A percentile compares a stretch with the other conserved stretches of the same genome.
Evolutionary conservation across 2,888 invertebrate genomes (phyloP).

Genomic region (Cheilosia grossa): DNA sequence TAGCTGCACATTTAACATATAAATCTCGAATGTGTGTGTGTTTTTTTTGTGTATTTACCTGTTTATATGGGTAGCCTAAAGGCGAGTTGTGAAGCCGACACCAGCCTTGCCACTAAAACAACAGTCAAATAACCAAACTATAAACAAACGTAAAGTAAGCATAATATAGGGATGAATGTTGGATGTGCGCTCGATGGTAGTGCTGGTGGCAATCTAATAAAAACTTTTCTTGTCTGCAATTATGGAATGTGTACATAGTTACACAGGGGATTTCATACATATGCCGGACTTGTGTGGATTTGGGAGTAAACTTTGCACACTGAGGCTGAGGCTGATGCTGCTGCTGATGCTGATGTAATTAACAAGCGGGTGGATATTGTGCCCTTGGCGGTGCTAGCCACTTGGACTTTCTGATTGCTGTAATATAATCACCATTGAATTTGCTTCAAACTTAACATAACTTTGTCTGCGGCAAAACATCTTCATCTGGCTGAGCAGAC

Average conservation of each 20-base stretch:
- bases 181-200: conserved; percentile 4
- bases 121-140: conserved; percentile 62
- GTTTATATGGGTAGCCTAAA: conserved; percentile 49
- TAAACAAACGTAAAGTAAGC: conserved; percentile 53
- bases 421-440: neutral
- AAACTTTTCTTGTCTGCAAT: conserved; percentile 55
- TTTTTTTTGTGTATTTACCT: conserved; percentile 44
- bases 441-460: neutral
- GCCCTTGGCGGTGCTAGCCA: too few relatives aligned
- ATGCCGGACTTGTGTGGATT: neutral
- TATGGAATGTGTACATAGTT: conserved; percentile 38
- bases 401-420: neutral
- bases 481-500: too few relatives aligned
- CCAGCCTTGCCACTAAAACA: conserved; percentile 52
- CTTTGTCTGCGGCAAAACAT: too few relatives aligned
- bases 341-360: conserved; percentile 11
- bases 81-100: conserved; percentile 43
- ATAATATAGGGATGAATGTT: conserved; percentile 14
- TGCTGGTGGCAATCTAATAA: conserved; percentile 51
- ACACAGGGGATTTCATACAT: conserved; percentile 32
- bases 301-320: conserved; percentile 7
- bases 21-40: conserved; percentile 5
- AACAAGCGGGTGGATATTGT: neutral
- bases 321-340: neutral
- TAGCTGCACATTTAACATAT: conserved; percentile 13